Conservation (phyloP, 2,797 vertebrate genomes). For the Pantherophis vulpinus region DNA sequence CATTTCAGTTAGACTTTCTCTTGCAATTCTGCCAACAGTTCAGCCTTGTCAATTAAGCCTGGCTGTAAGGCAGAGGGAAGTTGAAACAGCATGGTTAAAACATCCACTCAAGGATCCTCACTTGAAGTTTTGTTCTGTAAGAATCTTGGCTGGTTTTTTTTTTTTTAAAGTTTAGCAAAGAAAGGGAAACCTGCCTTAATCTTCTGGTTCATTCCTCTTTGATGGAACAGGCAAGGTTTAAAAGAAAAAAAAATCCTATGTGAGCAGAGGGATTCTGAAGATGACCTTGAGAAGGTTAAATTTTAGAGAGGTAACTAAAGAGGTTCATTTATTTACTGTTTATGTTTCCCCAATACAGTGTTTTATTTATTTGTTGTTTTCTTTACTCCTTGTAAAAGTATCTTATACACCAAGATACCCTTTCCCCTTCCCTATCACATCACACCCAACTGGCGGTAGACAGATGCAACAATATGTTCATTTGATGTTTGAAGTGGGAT, state of each 20-base stretch:
- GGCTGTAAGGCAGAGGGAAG: conserved; percentile 78
- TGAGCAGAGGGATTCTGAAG: conserved; percentile 39
- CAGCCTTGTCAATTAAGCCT: conserved; percentile 65
- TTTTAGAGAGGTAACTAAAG: conserved; percentile 55
- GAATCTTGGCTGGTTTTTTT: conserved; percentile 32
- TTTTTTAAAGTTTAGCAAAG: conserved; percentile 58
- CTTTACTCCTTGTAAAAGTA: conserved; percentile 25
- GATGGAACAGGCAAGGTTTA: conserved; percentile 31
- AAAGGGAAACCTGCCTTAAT: conserved; percentile 57
- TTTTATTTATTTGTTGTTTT: conserved; percentile 1
- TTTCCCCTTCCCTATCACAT: conserved; percentile 16
- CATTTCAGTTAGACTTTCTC: conserved; percentile 65
- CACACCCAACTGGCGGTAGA: conserved; percentile 44
- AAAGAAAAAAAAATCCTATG: conserved; percentile 15
- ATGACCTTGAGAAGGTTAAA: conserved; percentile 50
- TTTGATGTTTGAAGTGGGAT: conserved; percentile 60
- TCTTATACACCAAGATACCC: conserved; percentile 12
- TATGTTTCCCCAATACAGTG: conserved; percentile 37
- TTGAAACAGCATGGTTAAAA: conserved; percentile 63
- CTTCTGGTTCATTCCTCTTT: conserved; percentile 48
- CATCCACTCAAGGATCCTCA: conserved; percentile 55
- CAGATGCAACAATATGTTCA: conserved; percentile 45
- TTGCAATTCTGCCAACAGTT: conserved; percentile 57
- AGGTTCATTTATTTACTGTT: conserved; percentile 42
- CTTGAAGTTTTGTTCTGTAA: conserved; percentile 48